Evolutionary conservation across 2,888 invertebrate genomes (phyloP), one percentile per base, ranked within the genome.

Genomic region (Torymus auratus): DNA sequence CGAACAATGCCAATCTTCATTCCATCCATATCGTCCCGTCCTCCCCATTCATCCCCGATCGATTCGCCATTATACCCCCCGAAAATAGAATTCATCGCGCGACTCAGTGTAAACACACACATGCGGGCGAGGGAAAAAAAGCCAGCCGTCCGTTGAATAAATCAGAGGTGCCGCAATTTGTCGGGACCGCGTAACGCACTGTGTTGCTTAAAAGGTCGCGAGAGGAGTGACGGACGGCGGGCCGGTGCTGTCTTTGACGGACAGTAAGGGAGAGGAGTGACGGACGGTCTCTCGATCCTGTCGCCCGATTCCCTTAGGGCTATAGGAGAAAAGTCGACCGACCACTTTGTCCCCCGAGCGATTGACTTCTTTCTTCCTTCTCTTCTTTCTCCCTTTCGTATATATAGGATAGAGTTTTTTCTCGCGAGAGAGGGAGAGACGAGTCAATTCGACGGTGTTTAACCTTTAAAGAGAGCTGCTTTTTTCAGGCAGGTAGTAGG

Each of bases 261-360:
- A 61, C 41, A 13, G 52, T 28, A n/a, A n/a, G 15, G 14, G 69
- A n/a, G 15, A 56, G 41, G 69, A 70, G 69, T 79, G 79, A 79
- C 79, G 58, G 73, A 78, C 74, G 69, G 56, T 3, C 13, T 14
- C 78, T 50, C 64, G 52, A 56, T 61, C 13, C 28, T 55, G 60
- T 53, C 61, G 20, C n/a, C 61, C 62, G 23, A 17, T 61, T 14
- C 28, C 41, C 41, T 20, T 50, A 41, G 20, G 20, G 20, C 4
- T 41, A 4, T 13, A 67, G 12, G 78, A 83, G 69, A 80, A 85
- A 89, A 90, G 89, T 87, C 87, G 89, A 85, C 83, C 86, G 88
- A 89, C 89, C 90, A 89, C 90, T 90, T 89, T 89, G 89, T 88
- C 88, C 74, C 74, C 50, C 13, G 73, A 65, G 79, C 67, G 62